Evolutionary conservation across 2,113 vertebrate species (phyloP), one percentile per base, ranked within the genome.

Genomic region (Cheilinus undulatus): DNA sequence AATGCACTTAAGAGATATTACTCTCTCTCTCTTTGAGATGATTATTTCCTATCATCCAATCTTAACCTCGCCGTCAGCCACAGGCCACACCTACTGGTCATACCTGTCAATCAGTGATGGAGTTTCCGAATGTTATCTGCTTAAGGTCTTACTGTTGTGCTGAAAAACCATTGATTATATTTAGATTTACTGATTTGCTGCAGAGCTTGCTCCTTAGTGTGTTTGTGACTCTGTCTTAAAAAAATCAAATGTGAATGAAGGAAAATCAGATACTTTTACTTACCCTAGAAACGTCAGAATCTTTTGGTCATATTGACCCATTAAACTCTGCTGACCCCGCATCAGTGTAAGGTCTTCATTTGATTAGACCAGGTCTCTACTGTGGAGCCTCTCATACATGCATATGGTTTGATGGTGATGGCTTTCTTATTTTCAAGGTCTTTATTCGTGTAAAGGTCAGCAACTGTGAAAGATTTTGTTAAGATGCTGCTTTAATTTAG

Each of bases 1-100:
- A 73, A 80, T 76, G 52, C n/a, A 32, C 67, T 84, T 65, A 60
- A 76, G 15, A 72, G 62, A 72, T 67, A 63, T 61, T 38, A 15
- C 50, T 30, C 63, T 30, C 22, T 48, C 64, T 43, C 23, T 24
- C 48, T 40, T 40, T 43, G 27, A 69, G 43, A 67, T 77, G 40
- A 82, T 73, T 65, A 74, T 64, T 74, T 45, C 30, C 23, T 28
- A 64, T 62, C 42, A 66, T 68, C 71, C 76, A 59, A 71, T 70
- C 78, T 58, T 20, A 69, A 24, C 58, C 59, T 46, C 17, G 0
- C 42, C 51, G 52, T 52, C n/a, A 38, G 4, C 14, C 20, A 20
- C 22, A 36, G 48, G 68, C 48, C 52, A 11, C 10, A 1, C 64
- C 56, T 53, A n/a, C 1, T 38, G 27, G 11, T 14, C 8, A 14